Evolutionary conservation across 2,888 invertebrate genomes (phyloP), one percentile per base, ranked within the genome.

Genomic region (Polymixis lichenea): DNA sequence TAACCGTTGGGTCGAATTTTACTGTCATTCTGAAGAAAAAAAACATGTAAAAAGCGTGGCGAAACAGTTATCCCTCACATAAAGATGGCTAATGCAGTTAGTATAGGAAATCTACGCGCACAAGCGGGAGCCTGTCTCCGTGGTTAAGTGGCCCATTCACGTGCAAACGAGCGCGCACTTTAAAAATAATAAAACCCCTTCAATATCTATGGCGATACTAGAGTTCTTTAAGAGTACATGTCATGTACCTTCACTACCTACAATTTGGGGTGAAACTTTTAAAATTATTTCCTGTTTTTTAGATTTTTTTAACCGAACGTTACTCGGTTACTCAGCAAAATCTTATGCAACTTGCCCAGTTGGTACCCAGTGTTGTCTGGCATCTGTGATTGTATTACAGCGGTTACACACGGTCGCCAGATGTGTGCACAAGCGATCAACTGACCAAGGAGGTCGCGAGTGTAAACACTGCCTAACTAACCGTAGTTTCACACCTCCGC

Each of bases 91-190:
- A 95, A 94, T 93, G 93, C 91, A 92, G 92, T 93, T 92, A 93
- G 92, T 93, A 92, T 90, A 92, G 92, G 93, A 93, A 93, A 91
- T 91, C 90, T 92, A 87, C 87, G 88, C 90, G 86, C 84, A 89
- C 92, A 90, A 92, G 90, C 88, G 92, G 91, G 92, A 87, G 91
- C 91, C 90, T 92, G 93, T 94, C 94, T 95, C 91, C 96, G 96
- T 95, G 96, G 96, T 94, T 96, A 97, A 97, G 97, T 96, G 96
- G 96, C 94, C 95, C 94, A 97, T 97, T 97, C 96, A 94, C 96
- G 95, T 96, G 96, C 97, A 97, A 97, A 97, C 97, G 97, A 95
- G 95, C 95, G 94, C 92, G 93, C 93, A 94, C 96, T 96, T 95
- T 95, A 95, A 95, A 96, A 95, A 96, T 95, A 95, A 96, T 95